A percentile compares a stretch with the other conserved stretches of the same genome.
Evolutionary conservation across 1,140 invertebrate genomes (phyloP).

Genomic region (Macrostomum lignano): DNA sequence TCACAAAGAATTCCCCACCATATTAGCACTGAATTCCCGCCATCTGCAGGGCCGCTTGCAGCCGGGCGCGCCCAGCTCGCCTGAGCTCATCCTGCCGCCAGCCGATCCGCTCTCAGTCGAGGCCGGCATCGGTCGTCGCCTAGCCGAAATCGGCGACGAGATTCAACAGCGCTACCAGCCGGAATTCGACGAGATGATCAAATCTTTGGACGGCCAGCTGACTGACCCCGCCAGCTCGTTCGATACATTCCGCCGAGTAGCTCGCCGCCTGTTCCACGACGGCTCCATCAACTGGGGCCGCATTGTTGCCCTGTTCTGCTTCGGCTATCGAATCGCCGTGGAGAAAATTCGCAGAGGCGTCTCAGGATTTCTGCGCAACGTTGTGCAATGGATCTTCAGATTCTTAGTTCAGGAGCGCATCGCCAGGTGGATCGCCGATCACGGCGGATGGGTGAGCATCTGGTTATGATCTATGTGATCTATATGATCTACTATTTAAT

Average conservation of each 20-base stretch:
- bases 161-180: constrained; percentile 14
- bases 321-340: constrained; percentile 18
- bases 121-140: constrained; percentile 16
- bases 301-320: constrained; percentile 14
- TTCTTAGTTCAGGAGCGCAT: no score
- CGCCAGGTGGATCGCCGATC: no score
- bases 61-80: no score
- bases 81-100: no score
- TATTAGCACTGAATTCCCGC: no score
- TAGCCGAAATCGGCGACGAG: constrained; percentile 17
- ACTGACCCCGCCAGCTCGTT: constrained; percentile 14
- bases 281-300: constrained; percentile 16
- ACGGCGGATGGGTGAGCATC: no score
- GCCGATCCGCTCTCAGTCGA: no score
- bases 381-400: constrained; percentile 13
- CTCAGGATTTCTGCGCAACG: constrained; percentile 12
- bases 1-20: no score
- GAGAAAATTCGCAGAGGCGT: constrained; percentile 11
- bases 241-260: constrained; percentile 15
- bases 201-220: constrained; percentile 11
- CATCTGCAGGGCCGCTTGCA: no score
- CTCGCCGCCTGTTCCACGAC: constrained; percentile 14
- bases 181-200: constrained; percentile 14
- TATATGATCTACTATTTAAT: no score
- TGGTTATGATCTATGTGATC: no score